Conservation (phyloP, 2,888 invertebrate genomes). For the Branchipolynoe longqiensis region DNA sequence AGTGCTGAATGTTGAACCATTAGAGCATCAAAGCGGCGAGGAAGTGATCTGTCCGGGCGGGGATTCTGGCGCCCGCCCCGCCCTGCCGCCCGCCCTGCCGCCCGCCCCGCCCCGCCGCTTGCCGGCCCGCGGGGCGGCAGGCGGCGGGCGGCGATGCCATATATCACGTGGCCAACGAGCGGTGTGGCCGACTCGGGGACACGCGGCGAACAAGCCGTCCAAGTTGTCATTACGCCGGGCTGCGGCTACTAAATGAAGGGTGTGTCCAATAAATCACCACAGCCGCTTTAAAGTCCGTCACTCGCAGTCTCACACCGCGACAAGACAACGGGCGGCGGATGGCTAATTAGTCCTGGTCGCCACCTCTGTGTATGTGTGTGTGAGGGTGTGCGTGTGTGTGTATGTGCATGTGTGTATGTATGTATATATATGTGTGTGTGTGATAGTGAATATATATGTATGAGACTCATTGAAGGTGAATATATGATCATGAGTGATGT, state of each 20-base stretch:
- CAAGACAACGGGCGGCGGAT: constrained; percentile 19
- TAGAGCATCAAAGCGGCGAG: constrained; percentile 28
- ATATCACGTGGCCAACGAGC: constrained; percentile 31
- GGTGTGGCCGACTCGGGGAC: constrained; percentile 23
- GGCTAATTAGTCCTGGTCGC: constrained; percentile 1
- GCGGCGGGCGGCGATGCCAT: constrained; percentile 18
- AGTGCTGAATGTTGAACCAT: constrained; percentile 31
- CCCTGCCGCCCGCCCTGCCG: background rate
- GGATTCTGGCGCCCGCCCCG: background rate
- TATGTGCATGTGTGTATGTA: no score
- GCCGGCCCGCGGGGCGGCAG: background rate
- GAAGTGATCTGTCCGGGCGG: constrained; percentile 16
- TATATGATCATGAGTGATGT: no score
- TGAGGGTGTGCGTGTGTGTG: no score
- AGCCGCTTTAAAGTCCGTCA: background rate
- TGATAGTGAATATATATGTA: no score
- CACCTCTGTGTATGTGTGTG: constrained; percentile 14
- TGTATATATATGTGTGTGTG: constrained; percentile 9
- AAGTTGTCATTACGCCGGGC: constrained; percentile 43
- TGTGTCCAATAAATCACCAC: constrained; percentile 13
- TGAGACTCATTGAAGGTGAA: no score
- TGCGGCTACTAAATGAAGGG: constrained; percentile 23
- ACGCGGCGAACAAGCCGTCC: constrained; percentile 38
- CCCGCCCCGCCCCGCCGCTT: background rate
- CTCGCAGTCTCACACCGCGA: background rate